These are phyloP conservation scores for Anastrepha ludens DNA, from an alignment of 1,140 invertebrate genomes.

Conservation along the genomic window DNA sequence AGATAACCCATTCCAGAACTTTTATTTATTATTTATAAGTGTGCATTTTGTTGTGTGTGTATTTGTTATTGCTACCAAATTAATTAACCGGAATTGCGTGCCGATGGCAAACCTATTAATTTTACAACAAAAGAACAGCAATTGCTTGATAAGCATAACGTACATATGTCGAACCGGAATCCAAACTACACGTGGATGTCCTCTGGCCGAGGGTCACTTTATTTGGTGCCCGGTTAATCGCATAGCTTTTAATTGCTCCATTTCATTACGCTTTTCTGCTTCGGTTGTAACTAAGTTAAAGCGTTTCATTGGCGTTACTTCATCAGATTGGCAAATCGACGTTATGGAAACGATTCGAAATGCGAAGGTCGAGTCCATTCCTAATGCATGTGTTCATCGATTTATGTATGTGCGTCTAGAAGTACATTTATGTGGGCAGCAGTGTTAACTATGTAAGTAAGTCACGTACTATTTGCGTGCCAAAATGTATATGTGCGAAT, in stretches of 20 bases:
- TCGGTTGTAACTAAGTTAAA: slow-evolving; percentile 6
- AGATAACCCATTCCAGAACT: no score
- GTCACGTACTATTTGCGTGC: slow-evolving; percentile 19
- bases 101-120: not conserved
- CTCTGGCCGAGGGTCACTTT: not conserved
- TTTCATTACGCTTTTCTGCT: slow-evolving; percentile 4
- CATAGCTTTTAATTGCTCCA: slow-evolving; percentile 1
- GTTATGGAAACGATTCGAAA: not conserved
- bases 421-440: not conserved
- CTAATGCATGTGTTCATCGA: no score
- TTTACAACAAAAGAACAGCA: not conserved
- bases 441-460: not conserved
- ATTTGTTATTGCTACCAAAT: slow-evolving; percentile 30
- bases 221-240: slow-evolving; percentile 30
- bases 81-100: not conserved
- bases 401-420: no score
- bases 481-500: slow-evolving; percentile 12
- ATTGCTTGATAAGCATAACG: not conserved
- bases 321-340: slow-evolving; percentile 18
- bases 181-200: not conserved
- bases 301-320: slow-evolving; percentile 43
- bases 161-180: not conserved
- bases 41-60: not conserved
- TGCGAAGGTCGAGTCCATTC: not conserved
- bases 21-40: no score